Conservation (phyloP, 92 coral and sea anemone genomes). For the Virgularia gustaviana region DNA sequence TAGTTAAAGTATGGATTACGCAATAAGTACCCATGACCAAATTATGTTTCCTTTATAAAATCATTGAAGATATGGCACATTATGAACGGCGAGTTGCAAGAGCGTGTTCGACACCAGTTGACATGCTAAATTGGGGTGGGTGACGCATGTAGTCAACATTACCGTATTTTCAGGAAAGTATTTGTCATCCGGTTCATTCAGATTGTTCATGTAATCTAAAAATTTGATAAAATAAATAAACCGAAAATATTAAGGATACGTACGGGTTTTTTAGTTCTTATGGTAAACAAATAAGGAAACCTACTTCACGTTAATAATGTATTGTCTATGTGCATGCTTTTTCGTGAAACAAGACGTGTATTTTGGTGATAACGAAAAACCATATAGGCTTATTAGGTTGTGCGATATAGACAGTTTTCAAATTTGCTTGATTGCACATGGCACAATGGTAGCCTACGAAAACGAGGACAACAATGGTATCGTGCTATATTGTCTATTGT, state of each 20-base stretch:
- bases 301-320: background rate
- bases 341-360: no score
- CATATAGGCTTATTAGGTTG: no score
- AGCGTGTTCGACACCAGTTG: no score
- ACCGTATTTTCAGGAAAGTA: background rate
- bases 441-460: no score
- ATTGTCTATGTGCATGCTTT: background rate
- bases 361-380: no score
- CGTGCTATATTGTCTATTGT: background rate
- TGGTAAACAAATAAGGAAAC: background rate
- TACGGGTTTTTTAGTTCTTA: background rate
- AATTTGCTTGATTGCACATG: no score
- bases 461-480: no score
- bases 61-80: background rate
- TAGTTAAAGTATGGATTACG: no score
- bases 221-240: background rate
- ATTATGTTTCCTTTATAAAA: background rate
- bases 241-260: background rate
- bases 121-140: no score
- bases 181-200: slow-evolving; percentile 2
- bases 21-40: background rate
- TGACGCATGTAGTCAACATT: no score
- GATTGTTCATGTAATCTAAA: slow-evolving; percentile 1
- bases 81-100: no score
- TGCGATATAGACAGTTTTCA: no score